Evolutionary conservation across 2,888 invertebrate species (phyloP).

Genomic region (Diarsia mendica): DNA sequence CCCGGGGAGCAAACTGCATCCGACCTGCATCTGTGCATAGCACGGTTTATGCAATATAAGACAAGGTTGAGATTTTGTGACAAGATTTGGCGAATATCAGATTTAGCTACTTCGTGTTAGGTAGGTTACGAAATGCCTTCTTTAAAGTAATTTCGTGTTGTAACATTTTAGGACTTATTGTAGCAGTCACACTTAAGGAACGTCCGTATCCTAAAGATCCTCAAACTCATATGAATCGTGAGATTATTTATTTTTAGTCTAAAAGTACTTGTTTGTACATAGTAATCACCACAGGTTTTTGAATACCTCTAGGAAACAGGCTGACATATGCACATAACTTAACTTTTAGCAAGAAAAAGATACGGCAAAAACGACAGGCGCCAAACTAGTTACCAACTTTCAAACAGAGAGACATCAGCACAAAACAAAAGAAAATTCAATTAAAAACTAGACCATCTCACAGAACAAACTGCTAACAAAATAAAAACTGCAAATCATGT

Average conservation of each 20-base stretch:
- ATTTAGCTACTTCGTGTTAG: not conserved
- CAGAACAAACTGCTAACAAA: constrained; percentile 49
- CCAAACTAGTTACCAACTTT: constrained; percentile 61
- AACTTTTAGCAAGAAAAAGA: not conserved
- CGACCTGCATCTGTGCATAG: constrained; percentile 87
- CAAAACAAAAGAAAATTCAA: constrained; percentile 40
- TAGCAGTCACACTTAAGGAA: constrained; percentile 3
- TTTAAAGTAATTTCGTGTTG: constrained; percentile 1
- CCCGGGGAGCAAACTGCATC: constrained; percentile 85
- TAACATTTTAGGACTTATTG: not conserved
- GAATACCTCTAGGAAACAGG: not conserved
- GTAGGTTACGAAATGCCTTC: not conserved
- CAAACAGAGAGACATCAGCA: constrained; percentile 45
- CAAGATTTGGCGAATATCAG: not conserved
- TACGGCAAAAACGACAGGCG: not conserved
- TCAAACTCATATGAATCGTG: too few relatives aligned
- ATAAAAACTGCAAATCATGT: constrained; percentile 69
- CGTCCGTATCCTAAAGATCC: constrained; percentile 1
- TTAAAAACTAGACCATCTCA: constrained; percentile 34
- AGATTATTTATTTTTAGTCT: not conserved
- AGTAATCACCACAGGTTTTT: not conserved
- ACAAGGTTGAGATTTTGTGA: not conserved
- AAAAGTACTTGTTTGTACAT: not conserved
- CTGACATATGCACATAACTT: not conserved
- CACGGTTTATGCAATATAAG: constrained; percentile 54